A percentile compares a stretch with the other conserved stretches of the same genome.
Evolutionary conservation across 1,140 invertebrate species (phyloP).

Genomic region (Cotesia typhae): DNA sequence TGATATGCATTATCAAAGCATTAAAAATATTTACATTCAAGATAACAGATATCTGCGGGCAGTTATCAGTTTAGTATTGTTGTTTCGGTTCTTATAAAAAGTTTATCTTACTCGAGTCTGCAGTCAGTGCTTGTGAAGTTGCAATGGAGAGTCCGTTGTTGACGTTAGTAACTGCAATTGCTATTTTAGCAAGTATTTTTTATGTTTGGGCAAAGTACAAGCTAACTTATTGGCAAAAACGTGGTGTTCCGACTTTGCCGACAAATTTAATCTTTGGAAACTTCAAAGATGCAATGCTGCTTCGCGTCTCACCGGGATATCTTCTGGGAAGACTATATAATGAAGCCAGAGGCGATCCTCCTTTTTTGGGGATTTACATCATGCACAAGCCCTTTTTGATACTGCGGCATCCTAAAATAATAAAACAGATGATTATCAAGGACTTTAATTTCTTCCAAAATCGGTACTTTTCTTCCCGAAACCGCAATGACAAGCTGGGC

Average conservation of each 20-base stretch:
- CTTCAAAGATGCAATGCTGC: constrained; percentile 45
- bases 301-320: constrained; percentile 51
- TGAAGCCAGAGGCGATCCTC: constrained; percentile 36
- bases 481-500: constrained; percentile 51
- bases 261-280: constrained; percentile 46
- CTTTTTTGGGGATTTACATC: constrained; percentile 52
- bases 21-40: no score
- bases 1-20: no score
- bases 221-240: constrained; percentile 42
- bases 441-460: constrained; percentile 67
- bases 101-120: no score
- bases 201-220: constrained; percentile 45
- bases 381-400: constrained; percentile 53
- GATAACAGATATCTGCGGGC: no score
- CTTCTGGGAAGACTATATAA: constrained; percentile 56
- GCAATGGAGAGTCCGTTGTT: background rate
- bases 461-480: constrained; percentile 51
- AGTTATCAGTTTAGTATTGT: no score
- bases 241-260: constrained; percentile 38
- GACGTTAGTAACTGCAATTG: background rate
- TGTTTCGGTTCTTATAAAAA: no score
- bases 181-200: constrained; percentile 12
- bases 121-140: no score
- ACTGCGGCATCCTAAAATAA: constrained; percentile 47
- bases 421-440: constrained; percentile 62